Percentiles rank a stretch among this genome's conserved stretches.
phyloP scores from a whole-genome alignment of 2,888 invertebrate species.

The Parochlus steinenii region DNA sequence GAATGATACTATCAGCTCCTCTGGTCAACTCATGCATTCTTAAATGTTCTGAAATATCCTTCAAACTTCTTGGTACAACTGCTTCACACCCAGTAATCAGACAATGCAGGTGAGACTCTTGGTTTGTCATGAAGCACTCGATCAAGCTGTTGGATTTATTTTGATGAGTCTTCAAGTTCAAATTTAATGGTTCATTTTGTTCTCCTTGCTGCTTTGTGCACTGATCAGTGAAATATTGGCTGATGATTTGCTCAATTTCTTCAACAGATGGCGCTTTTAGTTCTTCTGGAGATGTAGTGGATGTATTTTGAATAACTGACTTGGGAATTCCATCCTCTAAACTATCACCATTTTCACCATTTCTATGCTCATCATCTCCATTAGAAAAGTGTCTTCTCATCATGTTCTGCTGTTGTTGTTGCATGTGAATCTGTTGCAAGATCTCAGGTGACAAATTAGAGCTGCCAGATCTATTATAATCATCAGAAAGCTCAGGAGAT shows the following conservation, averaged over 20 bases:
- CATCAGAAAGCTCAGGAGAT: slow-evolving; percentile 3
- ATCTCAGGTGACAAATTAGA: slow-evolving; percentile 12
- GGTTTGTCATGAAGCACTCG: slow-evolving; percentile 12
- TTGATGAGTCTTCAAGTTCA: slow-evolving; percentile 13
- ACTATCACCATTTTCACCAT: slow-evolving; percentile 4
- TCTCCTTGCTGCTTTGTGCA: slow-evolving; percentile 14
- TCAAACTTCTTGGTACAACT: slow-evolving; percentile 16
- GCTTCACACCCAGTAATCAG: slow-evolving; percentile 18
- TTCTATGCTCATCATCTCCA: slow-evolving; percentile 3
- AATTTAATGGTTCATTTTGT: slow-evolving; percentile 15
- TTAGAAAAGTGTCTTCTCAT: neutral
- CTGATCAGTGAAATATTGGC: slow-evolving; percentile 16
- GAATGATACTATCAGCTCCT: slow-evolving; percentile 14
- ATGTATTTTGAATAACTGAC: slow-evolving; percentile 12
- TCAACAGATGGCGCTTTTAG: slow-evolving; percentile 10
- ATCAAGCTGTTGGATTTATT: slow-evolving; percentile 8
- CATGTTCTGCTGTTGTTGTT: slow-evolving; percentile 5
- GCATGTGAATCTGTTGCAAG: slow-evolving; percentile 12
- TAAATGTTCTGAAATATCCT: slow-evolving; percentile 18
- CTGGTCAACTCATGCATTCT: slow-evolving; percentile 16
- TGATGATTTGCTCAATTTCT: slow-evolving; percentile 16
- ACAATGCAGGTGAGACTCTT: slow-evolving; percentile 18
- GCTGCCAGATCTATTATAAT: slow-evolving; percentile 6
- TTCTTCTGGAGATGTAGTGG: neutral
- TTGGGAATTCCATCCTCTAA: slow-evolving; percentile 13